These are phyloP conservation scores for Hypsopygia costalis DNA, from an alignment of 2,888 invertebrate genomes.

Conservation along the genomic window DNA sequence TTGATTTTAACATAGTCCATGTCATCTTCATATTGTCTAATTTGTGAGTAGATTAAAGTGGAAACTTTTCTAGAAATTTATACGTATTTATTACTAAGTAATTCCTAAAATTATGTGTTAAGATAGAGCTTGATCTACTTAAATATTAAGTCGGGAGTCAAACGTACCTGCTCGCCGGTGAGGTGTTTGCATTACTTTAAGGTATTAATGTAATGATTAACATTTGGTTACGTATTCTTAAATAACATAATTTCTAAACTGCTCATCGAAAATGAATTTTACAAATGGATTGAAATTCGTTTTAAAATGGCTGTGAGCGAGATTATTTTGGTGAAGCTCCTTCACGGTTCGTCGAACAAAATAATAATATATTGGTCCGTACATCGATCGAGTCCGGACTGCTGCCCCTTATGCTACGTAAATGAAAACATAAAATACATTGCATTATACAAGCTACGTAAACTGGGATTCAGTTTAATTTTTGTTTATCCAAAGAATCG, in stretches of 20 bases:
- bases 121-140: background rate
- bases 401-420: conserved; percentile 26
- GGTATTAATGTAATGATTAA: no score
- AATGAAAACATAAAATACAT: conserved; percentile 6
- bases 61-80: no score
- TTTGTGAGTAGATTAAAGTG: no score
- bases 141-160: conserved; percentile 38
- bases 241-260: conserved; percentile 7
- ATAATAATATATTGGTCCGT: conserved; percentile 52
- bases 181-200: no score
- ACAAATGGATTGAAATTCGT: conserved; percentile 48
- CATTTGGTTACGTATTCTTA: no score
- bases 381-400: conserved; percentile 21
- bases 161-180: conserved; percentile 40
- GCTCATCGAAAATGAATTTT: conserved; percentile 42
- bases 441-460: no score
- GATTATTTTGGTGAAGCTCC: conserved; percentile 36
- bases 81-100: background rate
- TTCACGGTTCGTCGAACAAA: conserved; percentile 49
- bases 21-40: no score
- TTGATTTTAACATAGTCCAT: background rate
- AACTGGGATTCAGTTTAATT: no score
- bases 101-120: background rate
- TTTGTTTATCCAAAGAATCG: no score
- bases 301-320: conserved; percentile 56